A percentile compares a stretch with the other conserved stretches of the same genome.
Evolutionary conservation across 2,888 invertebrate species (phyloP).

Genomic region (Selenia dentaria): DNA sequence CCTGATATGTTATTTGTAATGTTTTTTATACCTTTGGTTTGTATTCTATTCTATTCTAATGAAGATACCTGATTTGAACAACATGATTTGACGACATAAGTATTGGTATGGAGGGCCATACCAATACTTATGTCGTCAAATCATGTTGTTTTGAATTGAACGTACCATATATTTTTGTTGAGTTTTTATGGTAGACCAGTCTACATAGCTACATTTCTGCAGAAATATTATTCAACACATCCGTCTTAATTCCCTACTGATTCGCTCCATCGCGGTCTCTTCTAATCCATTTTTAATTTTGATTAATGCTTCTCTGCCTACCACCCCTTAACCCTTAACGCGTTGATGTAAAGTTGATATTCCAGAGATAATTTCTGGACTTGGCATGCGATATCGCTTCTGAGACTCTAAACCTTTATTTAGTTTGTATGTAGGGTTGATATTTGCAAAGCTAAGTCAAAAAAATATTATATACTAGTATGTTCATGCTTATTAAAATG

Average conservation of each 20-base stretch:
- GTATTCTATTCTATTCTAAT: too few relatives aligned
- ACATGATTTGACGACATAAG: too few relatives aligned
- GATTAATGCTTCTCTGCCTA: conserved; percentile 64
- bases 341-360: neutral
- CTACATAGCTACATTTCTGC: neutral
- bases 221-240: conserved; percentile 9
- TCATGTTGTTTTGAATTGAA: too few relatives aligned
- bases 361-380: neutral
- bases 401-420: neutral
- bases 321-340: conserved; percentile 18
- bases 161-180: too few relatives aligned
- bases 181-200: too few relatives aligned
- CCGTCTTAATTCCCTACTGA: conserved; percentile 6
- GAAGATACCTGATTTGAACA: too few relatives aligned
- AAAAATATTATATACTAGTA: too few relatives aligned
- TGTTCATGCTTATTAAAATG: too few relatives aligned
- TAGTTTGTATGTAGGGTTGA: neutral
- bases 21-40: too few relatives aligned
- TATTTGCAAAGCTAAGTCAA: neutral
- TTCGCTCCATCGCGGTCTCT: conserved; percentile 33
- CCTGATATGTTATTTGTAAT: too few relatives aligned
- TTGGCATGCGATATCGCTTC: neutral
- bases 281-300: conserved; percentile 81
- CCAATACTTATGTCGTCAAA: too few relatives aligned
- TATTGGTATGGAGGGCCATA: too few relatives aligned